A percentile compares a stretch with the other conserved stretches of the same genome.
Evolutionary conservation across 2,113 vertebrate species (phyloP).

Genomic region (Sialia sialis): DNA sequence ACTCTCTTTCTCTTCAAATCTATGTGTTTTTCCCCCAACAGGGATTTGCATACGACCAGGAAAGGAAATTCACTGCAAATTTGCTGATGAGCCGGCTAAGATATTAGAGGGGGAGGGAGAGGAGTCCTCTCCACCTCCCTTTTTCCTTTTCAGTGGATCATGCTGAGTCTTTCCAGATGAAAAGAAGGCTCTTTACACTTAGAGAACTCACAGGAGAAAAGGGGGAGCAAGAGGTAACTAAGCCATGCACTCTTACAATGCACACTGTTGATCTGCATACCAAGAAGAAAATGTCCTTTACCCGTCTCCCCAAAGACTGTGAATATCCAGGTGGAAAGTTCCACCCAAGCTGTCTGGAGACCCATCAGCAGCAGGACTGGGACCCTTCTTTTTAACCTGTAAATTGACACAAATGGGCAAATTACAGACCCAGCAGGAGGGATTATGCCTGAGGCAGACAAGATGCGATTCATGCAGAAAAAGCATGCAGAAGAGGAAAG

Average conservation of each 20-base stretch:
- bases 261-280: background rate
- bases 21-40: background rate
- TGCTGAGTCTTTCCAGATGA: constrained; percentile 13
- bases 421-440: constrained; percentile 21
- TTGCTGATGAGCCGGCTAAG: constrained; percentile 5
- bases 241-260: background rate
- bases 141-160: background rate
- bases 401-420: constrained; percentile 54
- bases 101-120: background rate
- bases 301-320: background rate
- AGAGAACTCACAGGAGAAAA: constrained; percentile 35
- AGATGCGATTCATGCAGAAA: background rate
- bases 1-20: background rate
- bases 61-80: background rate
- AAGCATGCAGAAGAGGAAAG: background rate
- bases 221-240: background rate
- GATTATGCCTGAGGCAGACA: background rate
- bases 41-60: background rate
- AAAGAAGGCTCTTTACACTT: constrained; percentile 15
- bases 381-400: constrained; percentile 43
- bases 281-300: background rate
- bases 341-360: constrained; percentile 9
- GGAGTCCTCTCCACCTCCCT: background rate
- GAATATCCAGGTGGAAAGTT: background rate
- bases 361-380: background rate